phyloP scores from a whole-genome alignment of 1,140 invertebrate genomes.

The Liolophura sinensis region DNA sequence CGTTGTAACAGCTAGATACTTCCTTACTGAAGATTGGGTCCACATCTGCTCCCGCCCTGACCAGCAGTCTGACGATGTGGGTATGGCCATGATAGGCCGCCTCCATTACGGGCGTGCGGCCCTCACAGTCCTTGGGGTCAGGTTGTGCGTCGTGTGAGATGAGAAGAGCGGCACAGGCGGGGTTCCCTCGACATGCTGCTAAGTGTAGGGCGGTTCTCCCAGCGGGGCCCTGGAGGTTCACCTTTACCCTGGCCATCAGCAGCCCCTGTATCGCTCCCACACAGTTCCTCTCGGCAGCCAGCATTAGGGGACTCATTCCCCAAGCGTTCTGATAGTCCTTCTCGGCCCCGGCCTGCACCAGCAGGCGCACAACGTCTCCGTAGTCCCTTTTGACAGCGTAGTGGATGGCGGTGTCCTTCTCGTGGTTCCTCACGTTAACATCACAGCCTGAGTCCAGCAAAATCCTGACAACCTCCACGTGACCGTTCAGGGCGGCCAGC shows the following conservation, averaged over 20 bases:
- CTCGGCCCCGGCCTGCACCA: slow-evolving; percentile 69
- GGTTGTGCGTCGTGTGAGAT: slow-evolving; percentile 65
- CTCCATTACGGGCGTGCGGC: slow-evolving; percentile 6
- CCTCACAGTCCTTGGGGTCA: slow-evolving; percentile 5
- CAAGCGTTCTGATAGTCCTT: slow-evolving; percentile 4
- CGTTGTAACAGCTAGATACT: no score
- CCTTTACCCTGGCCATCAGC: not conserved
- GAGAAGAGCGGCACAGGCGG: slow-evolving; percentile 79
- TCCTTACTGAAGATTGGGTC: no score
- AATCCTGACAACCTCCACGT: not conserved
- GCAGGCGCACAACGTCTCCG: slow-evolving; percentile 78
- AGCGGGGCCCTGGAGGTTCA: not conserved
- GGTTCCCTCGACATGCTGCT: slow-evolving; percentile 74
- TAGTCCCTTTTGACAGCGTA: slow-evolving; percentile 73
- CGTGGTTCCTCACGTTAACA: slow-evolving; percentile 1
- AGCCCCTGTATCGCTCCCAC: slow-evolving; percentile 1
- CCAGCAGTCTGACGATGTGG: slow-evolving; percentile 2
- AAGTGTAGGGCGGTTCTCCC: slow-evolving; percentile 8
- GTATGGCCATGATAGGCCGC: not conserved
- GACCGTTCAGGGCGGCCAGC: slow-evolving; percentile 7
- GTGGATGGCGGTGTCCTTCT: slow-evolving; percentile 7
- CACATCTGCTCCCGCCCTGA: slow-evolving; percentile 4
- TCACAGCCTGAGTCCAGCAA: not conserved
- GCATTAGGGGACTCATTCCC: slow-evolving; percentile 6
- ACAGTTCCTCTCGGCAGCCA: slow-evolving; percentile 4